phyloP scores from a whole-genome alignment of 2,888 invertebrate species.

The Orthosia cruda region DNA sequence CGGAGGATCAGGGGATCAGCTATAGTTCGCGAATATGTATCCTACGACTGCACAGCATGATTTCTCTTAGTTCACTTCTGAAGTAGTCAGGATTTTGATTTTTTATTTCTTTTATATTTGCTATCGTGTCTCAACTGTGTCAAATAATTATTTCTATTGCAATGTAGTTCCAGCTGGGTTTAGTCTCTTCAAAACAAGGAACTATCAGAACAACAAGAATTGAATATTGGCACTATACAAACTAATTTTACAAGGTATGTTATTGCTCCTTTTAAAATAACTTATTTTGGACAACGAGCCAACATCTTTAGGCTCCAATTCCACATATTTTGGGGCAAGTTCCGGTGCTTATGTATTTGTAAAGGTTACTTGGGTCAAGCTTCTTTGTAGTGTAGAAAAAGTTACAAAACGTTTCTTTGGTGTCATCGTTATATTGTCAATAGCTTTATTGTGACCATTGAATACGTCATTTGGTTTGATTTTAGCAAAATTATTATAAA shows the following conservation, averaged over 20 bases:
- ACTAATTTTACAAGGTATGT: conserved; percentile 11
- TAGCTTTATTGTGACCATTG: not conserved
- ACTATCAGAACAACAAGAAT: not conserved
- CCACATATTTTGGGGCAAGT: conserved; percentile 24
- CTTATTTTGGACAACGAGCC: conserved; percentile 49
- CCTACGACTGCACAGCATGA: too few relatives aligned
- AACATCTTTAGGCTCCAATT: conserved; percentile 27
- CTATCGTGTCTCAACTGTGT: too few relatives aligned
- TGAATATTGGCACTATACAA: not conserved
- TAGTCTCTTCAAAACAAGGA: not conserved
- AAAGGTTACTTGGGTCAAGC: conserved; percentile 10
- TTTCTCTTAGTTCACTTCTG: too few relatives aligned
- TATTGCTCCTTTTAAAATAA: conserved; percentile 54
- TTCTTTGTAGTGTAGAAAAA: not conserved
- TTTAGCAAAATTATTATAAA: too few relatives aligned
- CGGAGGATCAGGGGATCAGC: too few relatives aligned
- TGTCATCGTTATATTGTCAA: not conserved
- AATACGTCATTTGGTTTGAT: not conserved
- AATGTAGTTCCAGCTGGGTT: not conserved
- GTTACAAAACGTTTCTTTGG: not conserved
- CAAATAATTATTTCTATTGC: not conserved
- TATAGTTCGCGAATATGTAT: too few relatives aligned
- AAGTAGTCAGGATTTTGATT: too few relatives aligned
- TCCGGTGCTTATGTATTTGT: not conserved
- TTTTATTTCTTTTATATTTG: too few relatives aligned